Evolutionary conservation across 2,797 vertebrate genomes (phyloP).

Genomic region (Pristis pectinata): DNA sequence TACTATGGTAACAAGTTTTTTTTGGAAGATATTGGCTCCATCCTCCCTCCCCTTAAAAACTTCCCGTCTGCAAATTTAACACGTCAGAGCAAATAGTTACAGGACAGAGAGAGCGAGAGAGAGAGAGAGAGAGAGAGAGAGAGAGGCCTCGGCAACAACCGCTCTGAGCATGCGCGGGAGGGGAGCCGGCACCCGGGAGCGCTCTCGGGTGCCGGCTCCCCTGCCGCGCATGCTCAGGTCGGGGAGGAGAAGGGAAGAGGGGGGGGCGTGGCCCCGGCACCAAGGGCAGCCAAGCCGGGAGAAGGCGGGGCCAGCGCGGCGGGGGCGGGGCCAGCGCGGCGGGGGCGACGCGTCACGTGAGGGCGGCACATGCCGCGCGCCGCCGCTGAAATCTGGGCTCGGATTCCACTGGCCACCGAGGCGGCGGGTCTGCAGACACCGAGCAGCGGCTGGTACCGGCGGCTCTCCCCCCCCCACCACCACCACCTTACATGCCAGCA

Average conservation of each 20-base stretch:
- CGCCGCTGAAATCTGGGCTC: not conserved
- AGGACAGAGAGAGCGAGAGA: too few species aligned
- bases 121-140: too few species aligned
- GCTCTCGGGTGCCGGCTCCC: too few species aligned
- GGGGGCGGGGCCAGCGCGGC: slow-evolving; percentile 44
- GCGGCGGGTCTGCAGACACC: not conserved
- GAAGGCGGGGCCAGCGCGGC: slow-evolving; percentile 37
- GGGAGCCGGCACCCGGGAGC: too few species aligned
- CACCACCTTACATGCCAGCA: not conserved
- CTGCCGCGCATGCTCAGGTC: not conserved
- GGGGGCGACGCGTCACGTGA: not conserved
- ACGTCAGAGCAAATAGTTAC: too few species aligned
- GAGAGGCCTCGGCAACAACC: too few species aligned
- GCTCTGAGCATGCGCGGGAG: not conserved
- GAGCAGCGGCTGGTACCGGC: too few species aligned
- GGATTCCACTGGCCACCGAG: slow-evolving; percentile 22
- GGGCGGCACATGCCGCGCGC: not conserved
- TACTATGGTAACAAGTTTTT: not conserved
- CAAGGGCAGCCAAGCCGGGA: not conserved
- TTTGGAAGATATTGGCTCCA: too few species aligned
- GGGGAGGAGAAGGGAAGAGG: not conserved
- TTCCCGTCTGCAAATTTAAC: not conserved
- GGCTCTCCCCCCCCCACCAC: not conserved
- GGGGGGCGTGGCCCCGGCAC: not conserved
- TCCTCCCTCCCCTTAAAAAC: not conserved